Base-by-base conservation (phyloP, 2,797 vertebrate genomes). In the Pogonophryne albipinna region DNA sequence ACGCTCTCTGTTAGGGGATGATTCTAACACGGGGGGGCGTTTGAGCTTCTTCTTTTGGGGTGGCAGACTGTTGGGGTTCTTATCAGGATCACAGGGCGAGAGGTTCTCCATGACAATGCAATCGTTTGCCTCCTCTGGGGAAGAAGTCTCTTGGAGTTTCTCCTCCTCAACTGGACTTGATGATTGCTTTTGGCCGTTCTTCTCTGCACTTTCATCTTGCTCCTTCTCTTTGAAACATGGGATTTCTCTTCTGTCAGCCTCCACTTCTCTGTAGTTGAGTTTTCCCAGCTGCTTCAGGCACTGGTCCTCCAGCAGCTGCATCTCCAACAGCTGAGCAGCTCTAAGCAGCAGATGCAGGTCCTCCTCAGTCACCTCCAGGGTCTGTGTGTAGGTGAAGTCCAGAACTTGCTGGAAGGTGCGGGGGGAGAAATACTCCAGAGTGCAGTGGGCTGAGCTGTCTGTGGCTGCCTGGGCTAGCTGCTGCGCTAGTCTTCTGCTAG, bases 331-430 rank as follows among this genome's bases (percentile, higher is more conserved):
- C 79, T 88, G 91, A 31, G 96, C 95, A 1, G 95, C 95, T 66
- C 68, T 90, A 58, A 95, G 88, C 23, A 97, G 93, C 61, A 87
- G 86, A 41, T 55, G 80, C 65, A 96, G 87, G 74, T 97, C 96
- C 10, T 85, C 91, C 71, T 72, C 84, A 4, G 92, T 89, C 46
- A 96, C 93, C 70, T 96, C 95, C 47, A 96, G 63, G 19, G 82
- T 80, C 58, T 94, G 91, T 5, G 90, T 92, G 86, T 96, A 96
- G 75, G 93, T 92, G 72, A 95, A 97, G 79, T 95, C 94, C 74
- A 96, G 86, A 64, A 96, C 91, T 76, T 96, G 96, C 82, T 95
- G 93, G 85, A 96, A 95, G 69, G 95, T 96, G 74, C 68, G 92
- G 9, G 94, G 89, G 31, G 94, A 93, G 82, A 96, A 85, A 44